Base-by-base conservation (phyloP, 1,140 invertebrate species). In the Drosophila lini region DNA sequence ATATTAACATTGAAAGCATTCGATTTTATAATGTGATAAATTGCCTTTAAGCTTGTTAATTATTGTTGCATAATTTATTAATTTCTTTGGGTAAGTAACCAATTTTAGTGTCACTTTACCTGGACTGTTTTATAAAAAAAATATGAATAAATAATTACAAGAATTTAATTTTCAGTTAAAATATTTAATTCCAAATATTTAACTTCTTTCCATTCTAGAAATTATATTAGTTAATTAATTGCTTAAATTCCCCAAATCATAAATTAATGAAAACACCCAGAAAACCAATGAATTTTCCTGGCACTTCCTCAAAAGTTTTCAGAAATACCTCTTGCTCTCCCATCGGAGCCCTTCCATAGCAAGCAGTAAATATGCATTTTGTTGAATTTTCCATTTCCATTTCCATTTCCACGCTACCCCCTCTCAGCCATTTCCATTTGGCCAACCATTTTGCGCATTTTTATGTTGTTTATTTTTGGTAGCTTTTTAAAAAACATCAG, bases 401-500 rank as follows among this genome's bases (percentile, higher is more conserved):
- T 79, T 79, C 41, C 71, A 56, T 50, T 58, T 68, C 42, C 73
- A 57, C 60, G 44, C 60, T 34, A 61, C 38, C 13, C 52, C 3
- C 5, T 22, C 60, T 56, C 22, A 48, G 42, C 42, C 76, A 76
- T 83, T 88, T 88, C 69, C 81, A 74, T 74, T 79, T 82, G 69
- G 69, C 19, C 53, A 59, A 63, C 78, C 55, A 85, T 85, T 86
- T 86, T 82, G 61, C 61, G 59, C 64, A 88, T 88, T 88, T 88
- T 88, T 89, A 80, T 89, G 84, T 89, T 88, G 83, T 88, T 88
- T 88, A 88, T 89, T 85, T 88, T 88, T 80, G 77, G 84, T 62
- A 86, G 80, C 83, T 86, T 88, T 82, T 82, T 77, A 89, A 89
- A 84, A 88, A 88, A 88, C 80, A 88, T 83, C 80, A 80, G 80